These are phyloP conservation scores for Emydoidea blandingii DNA, from an alignment of 2,797 vertebrate species.

Conservation along the genomic window DNA sequence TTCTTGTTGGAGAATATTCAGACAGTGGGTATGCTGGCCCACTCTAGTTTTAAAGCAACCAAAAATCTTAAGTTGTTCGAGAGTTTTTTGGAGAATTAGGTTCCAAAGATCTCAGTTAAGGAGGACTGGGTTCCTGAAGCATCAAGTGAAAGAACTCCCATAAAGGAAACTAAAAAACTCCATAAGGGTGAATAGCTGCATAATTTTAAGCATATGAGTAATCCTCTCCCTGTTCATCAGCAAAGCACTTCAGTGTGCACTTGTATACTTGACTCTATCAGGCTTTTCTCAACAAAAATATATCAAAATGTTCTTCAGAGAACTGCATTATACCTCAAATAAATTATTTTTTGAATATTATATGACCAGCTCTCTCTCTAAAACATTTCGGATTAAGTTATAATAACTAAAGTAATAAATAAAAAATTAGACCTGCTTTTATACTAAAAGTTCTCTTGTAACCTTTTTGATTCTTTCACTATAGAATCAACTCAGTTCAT, in stretches of 20 bases:
- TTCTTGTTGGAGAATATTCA: not conserved
- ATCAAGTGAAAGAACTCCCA: not conserved
- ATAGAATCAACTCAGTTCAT: not conserved
- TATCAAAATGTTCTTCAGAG: not conserved
- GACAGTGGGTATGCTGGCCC: not conserved
- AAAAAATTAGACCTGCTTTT: not conserved
- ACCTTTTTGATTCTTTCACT: not conserved
- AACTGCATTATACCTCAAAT: not conserved
- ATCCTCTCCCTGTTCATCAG: not conserved
- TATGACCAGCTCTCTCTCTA: not conserved
- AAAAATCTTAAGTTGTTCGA: not conserved
- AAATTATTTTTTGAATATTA: not conserved
- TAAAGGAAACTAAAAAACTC: not conserved
- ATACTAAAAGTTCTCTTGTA: not conserved
- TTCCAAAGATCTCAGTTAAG: not conserved
- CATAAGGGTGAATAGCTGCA: not conserved
- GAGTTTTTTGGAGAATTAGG: not conserved
- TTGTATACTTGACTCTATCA: not conserved
- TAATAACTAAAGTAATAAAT: not conserved
- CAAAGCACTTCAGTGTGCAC: fast-evolving
- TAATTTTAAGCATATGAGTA: not conserved
- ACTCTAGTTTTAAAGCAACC: not conserved
- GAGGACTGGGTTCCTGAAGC: not conserved
- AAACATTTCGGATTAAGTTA: no score
- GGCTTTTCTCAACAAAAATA: not conserved